Percentiles rank a stretch among this genome's conserved stretches.
Evolutionary conservation across 2,888 invertebrate genomes (phyloP).

Genomic region (Megaustenia siamemsis): DNA sequence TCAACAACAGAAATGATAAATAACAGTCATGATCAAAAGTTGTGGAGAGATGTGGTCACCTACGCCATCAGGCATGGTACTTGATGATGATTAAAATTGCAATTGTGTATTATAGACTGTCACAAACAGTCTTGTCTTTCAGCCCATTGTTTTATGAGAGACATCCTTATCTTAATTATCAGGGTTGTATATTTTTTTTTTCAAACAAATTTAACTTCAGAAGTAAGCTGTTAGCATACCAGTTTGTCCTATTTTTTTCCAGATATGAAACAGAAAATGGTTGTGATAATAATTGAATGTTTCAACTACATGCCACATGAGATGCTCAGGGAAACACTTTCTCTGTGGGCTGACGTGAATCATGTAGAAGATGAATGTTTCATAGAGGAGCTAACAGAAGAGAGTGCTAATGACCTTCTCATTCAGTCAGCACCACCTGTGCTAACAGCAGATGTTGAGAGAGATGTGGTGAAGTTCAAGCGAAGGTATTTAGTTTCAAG

Average conservation of each 20-base stretch:
- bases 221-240: background rate
- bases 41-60: no score
- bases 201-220: no score
- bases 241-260: conserved; percentile 52
- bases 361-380: conserved; percentile 38
- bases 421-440: conserved; percentile 86
- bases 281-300: conserved; percentile 63
- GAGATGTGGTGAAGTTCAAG: conserved; percentile 46
- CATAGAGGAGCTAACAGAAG: conserved; percentile 86
- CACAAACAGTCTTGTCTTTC: no score
- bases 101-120: no score
- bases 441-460: conserved; percentile 78
- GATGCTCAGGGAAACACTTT: conserved; percentile 53
- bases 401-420: conserved; percentile 90
- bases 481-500: conserved; percentile 48
- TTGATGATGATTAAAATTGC: no score
- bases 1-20: no score
- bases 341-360: conserved; percentile 51
- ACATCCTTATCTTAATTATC: no score
- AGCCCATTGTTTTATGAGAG: no score
- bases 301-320: conserved; percentile 52
- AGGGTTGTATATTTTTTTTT: no score
- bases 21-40: no score
- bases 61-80: no score
- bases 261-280: conserved; percentile 68